Percentiles rank a stretch among this genome's conserved stretches.
These are phyloP conservation scores for Rhagologus leucostigma DNA, from an alignment of 2,113 vertebrate genomes.

Conservation along the genomic window DNA sequence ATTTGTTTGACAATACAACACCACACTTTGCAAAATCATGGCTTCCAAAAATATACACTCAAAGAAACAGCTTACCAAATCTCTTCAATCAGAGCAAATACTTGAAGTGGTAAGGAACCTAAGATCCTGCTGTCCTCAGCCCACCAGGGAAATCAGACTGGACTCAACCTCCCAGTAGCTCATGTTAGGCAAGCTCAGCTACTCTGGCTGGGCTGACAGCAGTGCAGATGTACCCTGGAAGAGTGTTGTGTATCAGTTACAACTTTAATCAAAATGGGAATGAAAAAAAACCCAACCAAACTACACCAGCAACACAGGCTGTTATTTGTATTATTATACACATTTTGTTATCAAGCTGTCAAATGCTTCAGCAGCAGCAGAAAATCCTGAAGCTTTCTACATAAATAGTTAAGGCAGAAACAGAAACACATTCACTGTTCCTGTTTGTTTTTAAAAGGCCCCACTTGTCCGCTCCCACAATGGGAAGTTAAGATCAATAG, in stretches of 20 bases:
- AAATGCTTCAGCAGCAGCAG: constrained; percentile 5
- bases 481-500: constrained; percentile 24
- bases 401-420: constrained; percentile 34
- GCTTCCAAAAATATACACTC: neutral
- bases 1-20: neutral
- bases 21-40: neutral
- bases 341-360: constrained; percentile 45
- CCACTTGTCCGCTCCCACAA: neutral
- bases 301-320: constrained; percentile 17
- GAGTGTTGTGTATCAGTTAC: neutral
- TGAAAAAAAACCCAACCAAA: neutral
- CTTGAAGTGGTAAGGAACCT: neutral
- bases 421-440: neutral
- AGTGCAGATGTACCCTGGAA: neutral
- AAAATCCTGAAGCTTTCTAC: neutral
- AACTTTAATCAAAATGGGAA: neutral
- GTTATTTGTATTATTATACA: constrained; percentile 43
- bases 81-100: neutral
- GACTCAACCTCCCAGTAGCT: neutral
- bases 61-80: neutral
- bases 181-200: neutral
- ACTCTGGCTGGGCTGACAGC: neutral
- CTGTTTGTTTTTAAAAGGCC: constrained; percentile 1
- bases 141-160: neutral
- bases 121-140: neutral